Percentiles rank a stretch among this genome's conserved stretches.
These are phyloP conservation scores for Enhydra lutris DNA, from an alignment of 2,113 vertebrate genomes.

Conservation along the genomic window DNA sequence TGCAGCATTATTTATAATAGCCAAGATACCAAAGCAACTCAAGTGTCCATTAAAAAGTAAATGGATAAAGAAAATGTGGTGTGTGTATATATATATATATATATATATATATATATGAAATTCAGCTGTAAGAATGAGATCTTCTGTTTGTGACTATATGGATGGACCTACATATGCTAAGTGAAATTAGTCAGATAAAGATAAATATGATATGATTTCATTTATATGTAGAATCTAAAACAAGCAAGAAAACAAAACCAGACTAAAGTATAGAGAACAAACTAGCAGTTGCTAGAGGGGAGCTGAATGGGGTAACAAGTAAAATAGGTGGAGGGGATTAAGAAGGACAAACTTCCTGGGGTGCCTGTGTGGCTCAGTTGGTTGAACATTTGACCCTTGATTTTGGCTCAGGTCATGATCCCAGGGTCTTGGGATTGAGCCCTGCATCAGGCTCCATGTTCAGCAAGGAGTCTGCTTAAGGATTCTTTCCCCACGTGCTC, in stretches of 20 bases:
- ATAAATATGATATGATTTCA: background rate
- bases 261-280: background rate
- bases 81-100: background rate
- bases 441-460: background rate
- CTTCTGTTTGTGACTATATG: background rate
- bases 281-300: background rate
- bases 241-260: background rate
- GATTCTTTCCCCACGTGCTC: background rate
- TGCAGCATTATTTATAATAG: background rate
- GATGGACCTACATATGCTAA: background rate
- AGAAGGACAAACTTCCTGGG: background rate
- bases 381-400: background rate
- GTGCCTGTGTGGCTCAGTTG: background rate
- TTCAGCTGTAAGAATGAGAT: background rate
- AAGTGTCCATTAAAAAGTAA: background rate
- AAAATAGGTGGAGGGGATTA: background rate
- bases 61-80: background rate
- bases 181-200: background rate
- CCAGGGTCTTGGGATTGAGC: background rate
- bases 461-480: background rate
- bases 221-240: background rate
- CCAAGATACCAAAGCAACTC: background rate
- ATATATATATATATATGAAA: too few relatives aligned
- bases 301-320: background rate
- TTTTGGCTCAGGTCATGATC: background rate